A percentile compares a stretch with the other conserved stretches of the same genome.
Evolutionary conservation across 2,888 invertebrate species (phyloP).

Genomic region (Philopedon plagiatum): DNA sequence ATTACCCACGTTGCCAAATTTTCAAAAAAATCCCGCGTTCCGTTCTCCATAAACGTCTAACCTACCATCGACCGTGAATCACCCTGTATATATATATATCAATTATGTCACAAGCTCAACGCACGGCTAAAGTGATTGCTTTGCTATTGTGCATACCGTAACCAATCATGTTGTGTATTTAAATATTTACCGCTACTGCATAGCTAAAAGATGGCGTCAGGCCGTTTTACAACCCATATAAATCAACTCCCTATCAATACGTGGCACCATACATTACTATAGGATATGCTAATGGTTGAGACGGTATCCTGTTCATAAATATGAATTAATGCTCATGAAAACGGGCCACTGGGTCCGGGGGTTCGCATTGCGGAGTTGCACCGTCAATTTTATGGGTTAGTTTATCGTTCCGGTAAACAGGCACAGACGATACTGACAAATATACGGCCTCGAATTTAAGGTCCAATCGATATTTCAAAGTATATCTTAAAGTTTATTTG

Average conservation of each 20-base stretch:
- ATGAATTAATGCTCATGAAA: slow-evolving; percentile 39
- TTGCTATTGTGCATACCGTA: too few relatives aligned
- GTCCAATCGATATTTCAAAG: slow-evolving; percentile 1
- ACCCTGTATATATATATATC: too few relatives aligned
- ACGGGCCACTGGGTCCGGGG: slow-evolving; percentile 30
- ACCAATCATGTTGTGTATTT: too few relatives aligned
- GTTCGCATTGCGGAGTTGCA: slow-evolving; percentile 10
- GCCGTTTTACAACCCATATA: slow-evolving; percentile 38
- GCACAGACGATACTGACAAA: slow-evolving; percentile 28
- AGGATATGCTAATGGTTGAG: slow-evolving; percentile 44
- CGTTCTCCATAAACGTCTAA: too few relatives aligned
- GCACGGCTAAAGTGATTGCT: too few relatives aligned
- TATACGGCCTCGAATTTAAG: slow-evolving; percentile 13
- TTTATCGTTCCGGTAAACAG: slow-evolving; percentile 30
- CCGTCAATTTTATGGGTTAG: slow-evolving; percentile 40
- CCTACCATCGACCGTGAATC: too few relatives aligned
- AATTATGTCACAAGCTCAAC: too few relatives aligned
- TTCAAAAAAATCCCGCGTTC: too few relatives aligned
- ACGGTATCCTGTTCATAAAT: slow-evolving; percentile 41
- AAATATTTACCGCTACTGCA: not conserved
- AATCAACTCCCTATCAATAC: slow-evolving; percentile 39
- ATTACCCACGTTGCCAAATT: too few relatives aligned
- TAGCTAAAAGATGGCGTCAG: slow-evolving; percentile 2
- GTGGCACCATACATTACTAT: slow-evolving; percentile 30
- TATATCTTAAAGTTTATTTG: not conserved